Evolutionary conservation across 2,113 vertebrate species (phyloP), one percentile per base, ranked within the genome.

Genomic region (Aspidoscelis tigris): DNA sequence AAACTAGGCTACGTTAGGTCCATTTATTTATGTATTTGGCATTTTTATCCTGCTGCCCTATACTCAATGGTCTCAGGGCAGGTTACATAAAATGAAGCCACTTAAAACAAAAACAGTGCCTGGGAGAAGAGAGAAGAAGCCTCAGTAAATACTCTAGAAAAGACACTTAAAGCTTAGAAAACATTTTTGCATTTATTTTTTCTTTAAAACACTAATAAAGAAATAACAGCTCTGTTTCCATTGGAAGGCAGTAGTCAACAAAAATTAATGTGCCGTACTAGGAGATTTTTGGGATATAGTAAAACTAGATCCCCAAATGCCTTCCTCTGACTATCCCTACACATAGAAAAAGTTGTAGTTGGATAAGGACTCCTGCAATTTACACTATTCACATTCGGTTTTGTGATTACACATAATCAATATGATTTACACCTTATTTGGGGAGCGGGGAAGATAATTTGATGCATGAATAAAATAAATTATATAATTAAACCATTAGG

Each of bases 101-200:
- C 33, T 33, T 33, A 33, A 33, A 33, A 33, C 33, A 33, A 33
- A 33, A 33, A 33, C 33, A 33, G 33, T 33, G 33, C 33, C 33
- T 33, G 33, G 1, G 33, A 33, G 33, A 33, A 33, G 33, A 1
- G 33, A 33, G 33, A 33, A 33, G 33, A 33, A 33, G 33, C 33
- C 33, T 33, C 33, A 33, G 33, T 33, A 33, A 33, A 33, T 33
- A 33, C 33, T 33, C 33, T 33, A 61, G 58, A 61, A 61, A 61
- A 18, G 58, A 61, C 58, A 61, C 58, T 55, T 87, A 93, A 88
- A 86, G 89, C 89, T 93, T 96, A 96, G 91, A 96, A 96, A 96
- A 96, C 86, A 93, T 68, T 90, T 80, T 80, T 85, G 89, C 96
- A 95, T 95, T 94, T 96, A 96, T 95, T 96, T 64, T 87, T 91